These are phyloP conservation scores for Dolichotis patagonum DNA, from an alignment of 2,113 vertebrate genomes.

Conservation along the genomic window DNA sequence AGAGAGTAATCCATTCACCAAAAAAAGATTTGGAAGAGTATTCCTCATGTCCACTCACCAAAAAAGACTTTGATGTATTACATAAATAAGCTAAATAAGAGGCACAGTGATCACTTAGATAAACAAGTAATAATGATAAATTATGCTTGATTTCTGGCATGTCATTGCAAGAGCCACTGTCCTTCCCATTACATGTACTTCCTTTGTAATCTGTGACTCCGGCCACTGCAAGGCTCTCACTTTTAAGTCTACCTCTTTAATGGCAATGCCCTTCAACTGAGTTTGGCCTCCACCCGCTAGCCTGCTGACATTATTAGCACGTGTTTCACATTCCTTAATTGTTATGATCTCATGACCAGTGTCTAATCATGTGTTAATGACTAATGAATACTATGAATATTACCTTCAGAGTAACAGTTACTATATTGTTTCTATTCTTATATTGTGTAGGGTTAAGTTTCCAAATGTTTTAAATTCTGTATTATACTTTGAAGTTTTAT, in stretches of 20 bases:
- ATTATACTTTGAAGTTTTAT: background rate
- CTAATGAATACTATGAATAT: background rate
- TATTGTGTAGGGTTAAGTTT: background rate
- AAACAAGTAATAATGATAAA: background rate
- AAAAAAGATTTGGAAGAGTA: background rate
- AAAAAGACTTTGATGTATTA: background rate
- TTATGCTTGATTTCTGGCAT: background rate
- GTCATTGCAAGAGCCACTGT: background rate
- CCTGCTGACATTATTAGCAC: background rate
- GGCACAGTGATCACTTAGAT: background rate
- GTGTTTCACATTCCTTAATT: background rate
- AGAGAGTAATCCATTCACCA: background rate
- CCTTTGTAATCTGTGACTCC: background rate
- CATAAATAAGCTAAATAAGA: background rate
- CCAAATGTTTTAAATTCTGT: constrained; percentile 14
- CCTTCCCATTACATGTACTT: background rate
- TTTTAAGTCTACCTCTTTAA: background rate
- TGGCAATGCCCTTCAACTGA: background rate
- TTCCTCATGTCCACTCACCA: background rate
- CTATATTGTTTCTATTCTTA: background rate
- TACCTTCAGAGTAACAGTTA: background rate
- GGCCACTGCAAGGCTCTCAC: background rate
- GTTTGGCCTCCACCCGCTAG: background rate
- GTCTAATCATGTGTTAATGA: background rate
- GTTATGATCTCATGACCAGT: background rate